phyloP scores from a whole-genome alignment of 2,113 vertebrate species.

The Notarius quadriscutis region DNA sequence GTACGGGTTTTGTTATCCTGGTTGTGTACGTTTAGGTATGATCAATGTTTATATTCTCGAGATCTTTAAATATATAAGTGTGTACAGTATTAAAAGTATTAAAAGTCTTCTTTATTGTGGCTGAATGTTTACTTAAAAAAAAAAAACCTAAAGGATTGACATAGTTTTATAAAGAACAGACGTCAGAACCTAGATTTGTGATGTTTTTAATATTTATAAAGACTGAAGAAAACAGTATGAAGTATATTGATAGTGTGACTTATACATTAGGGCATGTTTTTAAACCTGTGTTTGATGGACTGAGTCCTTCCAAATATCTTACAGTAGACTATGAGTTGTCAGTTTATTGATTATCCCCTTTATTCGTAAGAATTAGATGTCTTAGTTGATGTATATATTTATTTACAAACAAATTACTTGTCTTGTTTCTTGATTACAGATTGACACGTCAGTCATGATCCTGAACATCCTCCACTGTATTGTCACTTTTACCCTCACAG shows the following conservation, averaged over 20 bases:
- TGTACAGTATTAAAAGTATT: constrained; percentile 59
- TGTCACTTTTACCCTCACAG: background rate
- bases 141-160: constrained; percentile 53
- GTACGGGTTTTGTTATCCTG: constrained; percentile 64
- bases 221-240: constrained; percentile 46
- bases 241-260: constrained; percentile 48
- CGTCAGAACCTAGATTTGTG: constrained; percentile 69
- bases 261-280: constrained; percentile 37
- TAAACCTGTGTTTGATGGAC: constrained; percentile 15
- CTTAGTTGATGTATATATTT: constrained; percentile 49
- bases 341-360: background rate
- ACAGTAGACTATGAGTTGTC: background rate
- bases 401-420: constrained; percentile 32
- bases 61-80: constrained; percentile 52
- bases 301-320: constrained; percentile 11
- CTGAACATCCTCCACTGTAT: background rate
- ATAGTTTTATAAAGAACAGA: constrained; percentile 73
- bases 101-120: constrained; percentile 68
- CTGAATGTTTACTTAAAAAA: constrained; percentile 71
- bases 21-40: constrained; percentile 63
- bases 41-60: constrained; percentile 62
- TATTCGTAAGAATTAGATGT: constrained; percentile 13
- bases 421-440: constrained; percentile 23
- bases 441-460: background rate
- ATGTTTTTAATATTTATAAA: constrained; percentile 70